Evolutionary conservation across 2,888 invertebrate genomes (phyloP), one percentile per base, ranked within the genome.

Genomic region (Heteromurus nitidus): DNA sequence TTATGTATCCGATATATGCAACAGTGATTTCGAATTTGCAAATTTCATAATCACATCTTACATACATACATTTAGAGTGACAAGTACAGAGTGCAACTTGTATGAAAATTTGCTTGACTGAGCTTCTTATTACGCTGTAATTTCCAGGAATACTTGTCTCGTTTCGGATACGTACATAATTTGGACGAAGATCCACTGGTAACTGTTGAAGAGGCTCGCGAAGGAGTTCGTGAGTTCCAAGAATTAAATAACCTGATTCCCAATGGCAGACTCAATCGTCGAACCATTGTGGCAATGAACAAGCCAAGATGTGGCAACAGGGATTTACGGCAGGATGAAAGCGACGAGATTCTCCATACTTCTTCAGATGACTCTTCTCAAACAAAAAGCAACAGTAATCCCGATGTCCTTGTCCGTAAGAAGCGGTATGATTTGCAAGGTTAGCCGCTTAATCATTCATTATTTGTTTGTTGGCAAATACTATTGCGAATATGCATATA

Each of bases 351-450:
- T n/a, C n/a, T n/a, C n/a, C n/a, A n/a, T n/a, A n/a, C n/a, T n/a
- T n/a, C n/a, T n/a, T n/a, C n/a, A n/a, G n/a, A n/a, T 97, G 88
- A 97, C 97, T 89, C 97, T 97, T 80, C 96, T 96, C 22, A 22
- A 53, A 36, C 36, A 36, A 92, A 93, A 89, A 97, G 97, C 90
- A 95, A 94, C 90, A 94, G 96, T 28, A 96, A 95, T 75, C 93
- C 93, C 70, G 95, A 94, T 67, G 91, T 91, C 64, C 94, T 95
- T 87, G 92, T 94, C 85, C 91, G 96, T 87, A 94, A 94, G 85
- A 96, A 96, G 90, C 92, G 97, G 90, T 97, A 96, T 90, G 96
- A 96, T 36, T 91, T 97, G 82, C 97, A 97, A 92, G 97, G 97
- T 94, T 90, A 91, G 64, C 42, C 5, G 16, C 47, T 3, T n/a